Base-by-base conservation (phyloP, 1,140 invertebrate genomes). In the Pectinophora gossypiella region DNA sequence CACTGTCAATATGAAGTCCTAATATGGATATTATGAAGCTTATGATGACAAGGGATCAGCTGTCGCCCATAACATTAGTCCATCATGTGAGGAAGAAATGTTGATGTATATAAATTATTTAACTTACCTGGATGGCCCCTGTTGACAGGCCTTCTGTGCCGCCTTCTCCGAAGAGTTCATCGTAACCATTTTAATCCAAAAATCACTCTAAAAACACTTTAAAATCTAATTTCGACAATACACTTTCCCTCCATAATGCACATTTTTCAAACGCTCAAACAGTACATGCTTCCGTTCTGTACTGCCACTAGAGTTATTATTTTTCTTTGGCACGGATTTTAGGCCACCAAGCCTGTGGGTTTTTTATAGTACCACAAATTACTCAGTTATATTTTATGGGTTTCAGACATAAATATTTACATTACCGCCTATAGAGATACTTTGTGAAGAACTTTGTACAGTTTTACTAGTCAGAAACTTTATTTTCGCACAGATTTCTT, bases 141-240 rank as follows among this genome's bases (percentile, higher is more conserved):
- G 83, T 55, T 87, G 83, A 72, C 78, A 81, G 64, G 83, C 78
- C 65, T 82, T 83, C 55, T 76, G 78, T 48, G 77, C 75, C 58
- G 76, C 72, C 77, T 88, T 88, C 47, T 88, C 87, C 15, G 79
- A 78, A 42, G 86, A 87, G 54, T 87, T 88, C 85, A 89, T 88
- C 62, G 85, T 89, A 72, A 89, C 87, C 87, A 89, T 89, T 81
- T 74, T 87, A 79, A 72, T 68, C 56, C n/a, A 56, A 53, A 54
- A 63, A 58, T 54, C 47, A 38, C 27, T 35, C 18, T n/a, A 48
- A 53, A 49, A 22, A 18, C 46, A 56, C 42, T 46, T 48, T 22
- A 40, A 40, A 40, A 13, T 16, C 10, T 40, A 40, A 40, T 6
- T 40, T 40, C 15, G 9, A 32, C 27, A 32, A 40, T 40, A 15